Conservation (phyloP, 2,888 invertebrate genomes). For the Catocala fraxini region DNA sequence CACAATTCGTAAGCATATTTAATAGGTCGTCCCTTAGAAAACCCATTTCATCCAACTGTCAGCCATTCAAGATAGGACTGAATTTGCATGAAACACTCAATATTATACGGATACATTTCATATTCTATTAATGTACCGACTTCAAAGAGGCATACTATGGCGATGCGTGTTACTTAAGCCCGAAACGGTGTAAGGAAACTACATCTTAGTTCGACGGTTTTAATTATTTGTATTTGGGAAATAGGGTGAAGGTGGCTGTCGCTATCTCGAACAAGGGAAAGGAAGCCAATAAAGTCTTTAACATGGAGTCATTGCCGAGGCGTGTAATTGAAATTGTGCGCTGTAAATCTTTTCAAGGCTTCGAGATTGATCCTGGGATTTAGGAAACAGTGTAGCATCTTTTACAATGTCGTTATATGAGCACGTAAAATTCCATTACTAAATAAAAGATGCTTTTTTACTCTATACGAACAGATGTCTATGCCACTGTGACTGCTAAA, state of each 20-base stretch:
- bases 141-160: slow-evolving; percentile 34
- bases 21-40: slow-evolving; percentile 37
- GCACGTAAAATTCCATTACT: slow-evolving; percentile 10
- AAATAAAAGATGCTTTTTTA: background rate
- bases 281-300: slow-evolving; percentile 14
- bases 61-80: slow-evolving; percentile 47
- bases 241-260: slow-evolving; percentile 4
- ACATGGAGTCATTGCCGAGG: slow-evolving; percentile 3
- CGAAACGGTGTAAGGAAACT: background rate
- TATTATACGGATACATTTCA: slow-evolving; percentile 51
- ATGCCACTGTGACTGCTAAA: too few species aligned
- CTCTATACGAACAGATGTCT: too few species aligned
- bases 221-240: slow-evolving; percentile 11
- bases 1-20: slow-evolving; percentile 37
- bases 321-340: slow-evolving; percentile 17
- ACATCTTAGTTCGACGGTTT: slow-evolving; percentile 7
- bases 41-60: slow-evolving; percentile 51
- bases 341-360: slow-evolving; percentile 16
- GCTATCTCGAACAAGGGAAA: slow-evolving; percentile 7
- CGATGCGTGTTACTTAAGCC: slow-evolving; percentile 9
- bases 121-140: slow-evolving; percentile 62
- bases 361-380: slow-evolving; percentile 16
- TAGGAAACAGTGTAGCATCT: slow-evolving; percentile 8
- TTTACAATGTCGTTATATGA: slow-evolving; percentile 12
- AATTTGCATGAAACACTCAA: slow-evolving; percentile 63